Percentiles rank a stretch among this genome's conserved stretches.
These are phyloP conservation scores for Calcarius ornatus DNA, from an alignment of 2,113 vertebrate genomes.

Conservation along the genomic window DNA sequence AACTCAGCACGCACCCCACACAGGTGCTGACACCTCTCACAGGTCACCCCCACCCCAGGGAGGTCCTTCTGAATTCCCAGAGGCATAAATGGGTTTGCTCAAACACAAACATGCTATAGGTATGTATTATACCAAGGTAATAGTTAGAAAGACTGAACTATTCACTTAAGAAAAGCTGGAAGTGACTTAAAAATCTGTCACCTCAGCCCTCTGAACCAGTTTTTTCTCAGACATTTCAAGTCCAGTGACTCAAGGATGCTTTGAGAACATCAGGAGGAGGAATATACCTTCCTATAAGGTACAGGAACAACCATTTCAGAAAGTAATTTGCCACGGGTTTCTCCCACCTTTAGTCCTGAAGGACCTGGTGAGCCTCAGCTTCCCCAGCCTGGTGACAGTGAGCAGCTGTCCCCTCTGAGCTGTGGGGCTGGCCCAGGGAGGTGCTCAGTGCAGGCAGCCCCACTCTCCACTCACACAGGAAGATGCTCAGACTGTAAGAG, in stretches of 20 bases:
- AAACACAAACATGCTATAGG: neutral
- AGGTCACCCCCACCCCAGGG: neutral
- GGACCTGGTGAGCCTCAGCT: neutral
- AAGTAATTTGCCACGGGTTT: neutral
- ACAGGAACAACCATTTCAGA: neutral
- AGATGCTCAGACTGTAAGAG: neutral
- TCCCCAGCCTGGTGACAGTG: neutral
- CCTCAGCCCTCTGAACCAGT: neutral
- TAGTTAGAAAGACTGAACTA: neutral
- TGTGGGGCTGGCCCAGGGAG: neutral
- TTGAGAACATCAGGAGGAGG: neutral
- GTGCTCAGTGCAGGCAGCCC: neutral
- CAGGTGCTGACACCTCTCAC: neutral
- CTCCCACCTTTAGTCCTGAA: neutral
- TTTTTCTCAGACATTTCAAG: neutral
- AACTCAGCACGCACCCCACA: neutral
- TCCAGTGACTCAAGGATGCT: neutral
- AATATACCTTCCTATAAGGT: neutral
- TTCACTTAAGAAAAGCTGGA: neutral
- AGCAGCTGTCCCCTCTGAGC: neutral
- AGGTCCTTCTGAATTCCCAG: neutral
- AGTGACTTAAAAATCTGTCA: neutral
- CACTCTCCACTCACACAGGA: neutral
- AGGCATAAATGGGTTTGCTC: neutral
- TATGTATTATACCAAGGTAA: neutral